Evolutionary conservation across 2,797 vertebrate genomes (phyloP).

Genomic region (Hapalemur alaotrensis): DNA sequence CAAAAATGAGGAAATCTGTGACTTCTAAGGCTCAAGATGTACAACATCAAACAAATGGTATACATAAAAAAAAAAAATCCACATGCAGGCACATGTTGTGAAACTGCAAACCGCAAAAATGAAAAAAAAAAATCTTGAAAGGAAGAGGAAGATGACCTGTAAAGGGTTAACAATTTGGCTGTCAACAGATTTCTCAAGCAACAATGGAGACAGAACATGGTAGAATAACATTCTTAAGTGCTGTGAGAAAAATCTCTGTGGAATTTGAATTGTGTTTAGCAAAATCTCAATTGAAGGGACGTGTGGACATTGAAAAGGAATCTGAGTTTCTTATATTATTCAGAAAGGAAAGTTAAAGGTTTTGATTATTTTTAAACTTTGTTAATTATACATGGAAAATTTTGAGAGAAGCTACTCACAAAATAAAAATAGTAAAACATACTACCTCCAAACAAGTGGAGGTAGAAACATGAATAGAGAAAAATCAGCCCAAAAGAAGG

Average conservation of each 20-base stretch:
- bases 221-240: background rate
- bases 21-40: background rate
- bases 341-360: background rate
- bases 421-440: background rate
- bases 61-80: background rate
- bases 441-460: background rate
- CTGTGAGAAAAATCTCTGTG: background rate
- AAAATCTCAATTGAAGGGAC: background rate
- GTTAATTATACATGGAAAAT: background rate
- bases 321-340: background rate
- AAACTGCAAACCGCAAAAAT: background rate
- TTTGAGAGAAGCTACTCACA: background rate
- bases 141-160: background rate
- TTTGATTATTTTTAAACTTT: background rate
- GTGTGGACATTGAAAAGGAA: background rate
- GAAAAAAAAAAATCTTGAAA: background rate
- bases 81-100: background rate
- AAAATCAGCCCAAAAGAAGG: background rate
- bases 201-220: background rate
- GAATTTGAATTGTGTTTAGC: background rate
- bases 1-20: background rate
- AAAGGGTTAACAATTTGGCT: background rate
- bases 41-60: background rate
- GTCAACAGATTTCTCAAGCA: background rate
- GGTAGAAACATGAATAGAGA: background rate